Percentiles rank a stretch among this genome's conserved stretches.
Conservation (phyloP, 1,140 invertebrate species). For the Antheraea mylitta region DNA sequence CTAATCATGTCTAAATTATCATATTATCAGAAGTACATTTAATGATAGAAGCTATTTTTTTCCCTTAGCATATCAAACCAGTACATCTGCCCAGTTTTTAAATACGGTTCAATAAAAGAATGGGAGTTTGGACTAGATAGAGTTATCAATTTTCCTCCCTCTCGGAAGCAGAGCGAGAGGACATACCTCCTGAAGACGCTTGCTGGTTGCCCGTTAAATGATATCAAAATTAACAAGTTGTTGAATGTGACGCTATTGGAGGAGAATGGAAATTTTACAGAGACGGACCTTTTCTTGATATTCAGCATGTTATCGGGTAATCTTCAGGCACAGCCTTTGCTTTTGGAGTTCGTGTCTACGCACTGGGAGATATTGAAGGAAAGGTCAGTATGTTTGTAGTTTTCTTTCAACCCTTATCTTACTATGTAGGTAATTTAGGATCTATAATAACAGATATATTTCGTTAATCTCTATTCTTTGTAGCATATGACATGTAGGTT, state of each 20-base stretch:
- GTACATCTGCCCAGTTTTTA: slow-evolving; percentile 88
- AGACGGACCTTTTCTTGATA: slow-evolving; percentile 85
- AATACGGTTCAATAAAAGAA: slow-evolving; percentile 86
- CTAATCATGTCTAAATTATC: no score
- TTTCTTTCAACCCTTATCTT: no score
- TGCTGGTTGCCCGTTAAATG: slow-evolving; percentile 85
- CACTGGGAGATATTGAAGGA: slow-evolving; percentile 84
- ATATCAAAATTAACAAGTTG: slow-evolving; percentile 83
- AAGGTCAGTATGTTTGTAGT: slow-evolving; percentile 71
- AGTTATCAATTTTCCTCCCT: slow-evolving; percentile 85
- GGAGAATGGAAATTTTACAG: slow-evolving; percentile 84
- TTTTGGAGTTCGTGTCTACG: slow-evolving; percentile 84
- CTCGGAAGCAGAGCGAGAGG: slow-evolving; percentile 84
- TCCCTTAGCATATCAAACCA: slow-evolving; percentile 82
- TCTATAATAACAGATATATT: no score
- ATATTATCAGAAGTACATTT: neutral
- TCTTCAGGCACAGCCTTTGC: slow-evolving; percentile 82
- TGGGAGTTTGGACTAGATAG: slow-evolving; percentile 89
- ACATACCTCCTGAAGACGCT: slow-evolving; percentile 87
- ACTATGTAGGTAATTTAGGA: no score
- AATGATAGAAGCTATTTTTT: slow-evolving; percentile 26
- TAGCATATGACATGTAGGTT: no score
- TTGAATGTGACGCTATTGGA: slow-evolving; percentile 84
- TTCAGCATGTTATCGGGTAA: slow-evolving; percentile 85
- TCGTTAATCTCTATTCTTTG: no score